These are phyloP conservation scores for Oxyura jamaicensis DNA, from an alignment of 2,113 vertebrate genomes.

Conservation along the genomic window DNA sequence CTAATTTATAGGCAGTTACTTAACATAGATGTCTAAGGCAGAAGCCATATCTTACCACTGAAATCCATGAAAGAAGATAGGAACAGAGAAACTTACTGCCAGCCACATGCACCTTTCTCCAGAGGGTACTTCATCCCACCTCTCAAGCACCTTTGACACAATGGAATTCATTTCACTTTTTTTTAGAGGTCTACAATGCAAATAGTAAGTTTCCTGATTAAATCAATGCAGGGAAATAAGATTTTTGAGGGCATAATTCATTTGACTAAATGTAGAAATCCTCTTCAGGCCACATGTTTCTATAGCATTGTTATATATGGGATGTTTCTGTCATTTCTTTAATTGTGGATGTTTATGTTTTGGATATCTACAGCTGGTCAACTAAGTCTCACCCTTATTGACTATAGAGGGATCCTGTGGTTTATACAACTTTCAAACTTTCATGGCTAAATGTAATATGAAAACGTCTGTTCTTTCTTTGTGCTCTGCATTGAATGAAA, in stretches of 20 bases:
- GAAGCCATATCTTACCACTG: background rate
- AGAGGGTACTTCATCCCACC: fast-evolving
- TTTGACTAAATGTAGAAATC: background rate
- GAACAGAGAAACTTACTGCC: background rate
- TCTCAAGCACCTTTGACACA: background rate
- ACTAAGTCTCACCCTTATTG: background rate
- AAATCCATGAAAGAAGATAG: background rate
- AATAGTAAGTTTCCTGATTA: background rate
- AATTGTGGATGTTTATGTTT: background rate
- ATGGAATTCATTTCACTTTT: background rate
- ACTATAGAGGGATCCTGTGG: background rate
- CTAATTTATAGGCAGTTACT: background rate
- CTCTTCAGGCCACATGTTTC: background rate
- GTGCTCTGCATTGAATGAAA: background rate
- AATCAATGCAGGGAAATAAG: background rate
- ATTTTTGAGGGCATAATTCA: background rate
- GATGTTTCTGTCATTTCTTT: background rate
- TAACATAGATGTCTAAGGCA: background rate
- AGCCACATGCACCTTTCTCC: background rate
- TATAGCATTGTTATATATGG: background rate
- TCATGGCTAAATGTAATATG: background rate
- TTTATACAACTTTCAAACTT: background rate
- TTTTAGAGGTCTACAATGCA: background rate
- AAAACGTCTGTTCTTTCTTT: background rate
- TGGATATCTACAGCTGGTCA: background rate